Percentiles rank a stretch among this genome's conserved stretches.
Evolutionary conservation across 2,113 vertebrate genomes (phyloP).

Genomic region (Noctilio leporinus): DNA sequence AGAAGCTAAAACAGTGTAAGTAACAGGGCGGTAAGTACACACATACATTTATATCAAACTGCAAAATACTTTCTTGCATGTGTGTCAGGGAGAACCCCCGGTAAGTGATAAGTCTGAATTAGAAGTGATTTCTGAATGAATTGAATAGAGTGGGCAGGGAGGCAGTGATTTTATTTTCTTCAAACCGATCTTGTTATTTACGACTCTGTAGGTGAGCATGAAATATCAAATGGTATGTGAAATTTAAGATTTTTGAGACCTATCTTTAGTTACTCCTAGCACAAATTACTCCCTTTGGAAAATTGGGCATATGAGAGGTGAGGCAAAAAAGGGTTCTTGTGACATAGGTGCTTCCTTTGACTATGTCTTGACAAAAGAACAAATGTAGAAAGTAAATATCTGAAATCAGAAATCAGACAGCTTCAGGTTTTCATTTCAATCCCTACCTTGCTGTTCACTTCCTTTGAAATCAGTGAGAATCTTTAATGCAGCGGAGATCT

Average conservation of each 20-base stretch:
- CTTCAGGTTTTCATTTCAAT: conserved; percentile 23
- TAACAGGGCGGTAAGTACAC: background rate
- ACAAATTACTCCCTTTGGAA: background rate
- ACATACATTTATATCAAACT: background rate
- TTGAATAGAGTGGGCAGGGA: background rate
- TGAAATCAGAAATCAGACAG: conserved; percentile 18
- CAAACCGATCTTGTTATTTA: background rate
- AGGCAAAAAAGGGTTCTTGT: background rate
- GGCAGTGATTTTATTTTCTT: background rate
- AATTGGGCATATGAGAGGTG: background rate
- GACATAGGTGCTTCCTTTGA: background rate
- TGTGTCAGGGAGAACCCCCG: background rate
- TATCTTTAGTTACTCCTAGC: background rate
- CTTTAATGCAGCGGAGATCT: background rate
- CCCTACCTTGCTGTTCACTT: background rate
- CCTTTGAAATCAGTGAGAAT: conserved; percentile 18
- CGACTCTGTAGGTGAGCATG: background rate
- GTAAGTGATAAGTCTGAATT: background rate
- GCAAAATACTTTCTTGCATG: background rate
- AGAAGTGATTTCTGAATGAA: background rate
- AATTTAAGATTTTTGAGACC: background rate
- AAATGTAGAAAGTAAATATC: conserved; percentile 27
- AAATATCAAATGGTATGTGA: background rate
- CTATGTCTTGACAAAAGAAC: conserved; percentile 10
- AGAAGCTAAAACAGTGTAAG: background rate